These are phyloP conservation scores for Mesocricetus auratus DNA, from an alignment of 2,113 vertebrate genomes.

Conservation along the genomic window DNA sequence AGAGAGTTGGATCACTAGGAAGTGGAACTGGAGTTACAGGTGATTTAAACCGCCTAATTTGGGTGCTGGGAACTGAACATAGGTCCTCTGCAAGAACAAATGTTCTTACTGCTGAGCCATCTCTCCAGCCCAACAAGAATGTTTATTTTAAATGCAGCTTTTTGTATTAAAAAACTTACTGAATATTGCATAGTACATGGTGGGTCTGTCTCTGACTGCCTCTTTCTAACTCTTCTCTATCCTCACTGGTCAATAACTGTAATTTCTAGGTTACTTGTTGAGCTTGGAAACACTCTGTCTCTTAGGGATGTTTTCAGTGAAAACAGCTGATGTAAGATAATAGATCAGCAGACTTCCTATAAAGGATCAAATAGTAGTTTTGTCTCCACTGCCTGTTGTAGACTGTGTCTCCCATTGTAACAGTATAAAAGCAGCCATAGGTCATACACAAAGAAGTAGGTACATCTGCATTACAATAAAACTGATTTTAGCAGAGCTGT, in stretches of 20 bases:
- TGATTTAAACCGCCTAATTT: not conserved
- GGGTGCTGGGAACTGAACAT: constrained; percentile 9
- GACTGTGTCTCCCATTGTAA: not conserved
- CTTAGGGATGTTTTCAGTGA: constrained; percentile 30
- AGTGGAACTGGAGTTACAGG: not conserved
- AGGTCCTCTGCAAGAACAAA: not conserved
- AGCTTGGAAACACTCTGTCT: constrained; percentile 58
- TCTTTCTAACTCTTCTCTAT: constrained; percentile 45
- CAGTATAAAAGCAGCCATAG: not conserved
- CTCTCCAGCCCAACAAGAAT: not conserved
- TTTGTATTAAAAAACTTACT: constrained; percentile 37
- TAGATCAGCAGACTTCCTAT: not conserved
- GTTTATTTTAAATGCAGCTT: constrained; percentile 52
- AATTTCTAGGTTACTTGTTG: constrained; percentile 21
- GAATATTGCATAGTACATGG: not conserved
- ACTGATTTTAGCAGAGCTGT: not conserved
- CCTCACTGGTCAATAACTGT: constrained; percentile 31
- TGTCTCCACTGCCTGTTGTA: not conserved
- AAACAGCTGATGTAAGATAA: not conserved
- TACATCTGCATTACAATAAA: not conserved
- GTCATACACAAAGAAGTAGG: not conserved
- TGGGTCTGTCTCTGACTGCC: not conserved
- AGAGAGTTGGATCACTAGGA: not conserved
- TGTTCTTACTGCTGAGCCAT: not conserved
- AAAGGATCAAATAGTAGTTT: constrained; percentile 30